phyloP scores from a whole-genome alignment of 1,140 invertebrate species.

The Drosophila arawakana region DNA sequence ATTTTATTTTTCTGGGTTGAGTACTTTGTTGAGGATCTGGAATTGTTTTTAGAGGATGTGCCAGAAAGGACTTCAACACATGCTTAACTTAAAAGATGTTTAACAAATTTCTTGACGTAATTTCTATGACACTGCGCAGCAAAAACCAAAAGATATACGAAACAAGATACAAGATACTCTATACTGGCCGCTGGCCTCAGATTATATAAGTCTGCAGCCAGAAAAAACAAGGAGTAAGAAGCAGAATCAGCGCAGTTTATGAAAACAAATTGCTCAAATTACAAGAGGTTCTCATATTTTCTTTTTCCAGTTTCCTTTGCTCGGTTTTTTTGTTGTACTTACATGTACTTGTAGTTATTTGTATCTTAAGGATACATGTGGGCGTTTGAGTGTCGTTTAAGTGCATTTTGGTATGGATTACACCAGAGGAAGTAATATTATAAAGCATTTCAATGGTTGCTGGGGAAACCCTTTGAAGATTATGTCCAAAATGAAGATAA shows the following conservation, averaged over 20 bases:
- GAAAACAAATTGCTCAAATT: slow-evolving; percentile 82
- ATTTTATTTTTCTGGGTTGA: slow-evolving; percentile 37
- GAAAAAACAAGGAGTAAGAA: background rate
- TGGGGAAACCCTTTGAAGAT: slow-evolving; percentile 5
- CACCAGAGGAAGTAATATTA: slow-evolving; percentile 10
- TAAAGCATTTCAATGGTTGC: slow-evolving; percentile 3
- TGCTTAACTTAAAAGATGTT: slow-evolving; percentile 63
- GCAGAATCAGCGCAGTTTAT: slow-evolving; percentile 53
- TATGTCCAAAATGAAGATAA: background rate
- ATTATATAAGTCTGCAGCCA: slow-evolving; percentile 59
- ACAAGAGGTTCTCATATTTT: slow-evolving; percentile 51
- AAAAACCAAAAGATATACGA: slow-evolving; percentile 46
- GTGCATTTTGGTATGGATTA: slow-evolving; percentile 50
- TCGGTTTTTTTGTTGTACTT: slow-evolving; percentile 20
- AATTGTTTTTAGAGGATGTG: slow-evolving; percentile 62
- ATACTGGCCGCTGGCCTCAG: slow-evolving; percentile 55
- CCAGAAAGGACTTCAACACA: slow-evolving; percentile 62
- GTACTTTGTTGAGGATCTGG: slow-evolving; percentile 65
- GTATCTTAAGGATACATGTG: slow-evolving; percentile 37
- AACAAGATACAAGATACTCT: slow-evolving; percentile 70
- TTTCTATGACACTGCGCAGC: slow-evolving; percentile 67
- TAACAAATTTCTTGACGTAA: slow-evolving; percentile 73
- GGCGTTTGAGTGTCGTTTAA: slow-evolving; percentile 32
- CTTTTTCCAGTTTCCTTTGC: slow-evolving; percentile 18
- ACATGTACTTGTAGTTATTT: slow-evolving; percentile 38